Conservation (phyloP, 2,888 invertebrate species). For the Altica lythri region DNA sequence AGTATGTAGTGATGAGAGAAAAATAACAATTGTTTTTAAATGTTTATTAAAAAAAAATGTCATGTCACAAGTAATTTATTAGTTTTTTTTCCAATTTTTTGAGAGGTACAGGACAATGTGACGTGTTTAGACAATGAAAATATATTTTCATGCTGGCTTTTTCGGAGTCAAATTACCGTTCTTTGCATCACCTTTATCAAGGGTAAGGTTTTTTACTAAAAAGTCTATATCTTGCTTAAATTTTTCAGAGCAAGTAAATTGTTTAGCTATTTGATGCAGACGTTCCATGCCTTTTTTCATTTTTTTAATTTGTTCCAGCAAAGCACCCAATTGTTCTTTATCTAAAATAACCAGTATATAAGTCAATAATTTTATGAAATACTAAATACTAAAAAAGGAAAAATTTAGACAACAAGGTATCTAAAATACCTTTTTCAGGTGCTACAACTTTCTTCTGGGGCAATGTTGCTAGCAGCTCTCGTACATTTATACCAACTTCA, state of each 20-base stretch:
- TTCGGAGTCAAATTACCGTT: conserved; percentile 29
- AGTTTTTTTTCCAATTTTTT: too few species aligned
- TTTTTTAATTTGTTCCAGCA: conserved; percentile 44
- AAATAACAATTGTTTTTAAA: too few species aligned
- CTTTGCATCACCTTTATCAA: conserved; percentile 28
- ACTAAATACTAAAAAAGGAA: neutral
- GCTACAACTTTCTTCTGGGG: conserved; percentile 33
- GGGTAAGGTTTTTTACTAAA: conserved; percentile 38
- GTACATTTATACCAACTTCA: conserved; percentile 28
- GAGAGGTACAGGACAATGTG: too few species aligned
- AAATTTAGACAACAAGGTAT: neutral
- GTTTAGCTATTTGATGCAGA: conserved; percentile 44
- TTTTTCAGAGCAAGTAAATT: conserved; percentile 42
- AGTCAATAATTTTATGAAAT: neutral
- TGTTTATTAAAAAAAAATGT: too few species aligned
- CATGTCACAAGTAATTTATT: too few species aligned
- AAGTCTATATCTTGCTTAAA: conserved; percentile 44
- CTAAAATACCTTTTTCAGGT: conserved; percentile 33
- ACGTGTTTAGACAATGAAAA: too few species aligned
- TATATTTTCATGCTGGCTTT: too few species aligned
- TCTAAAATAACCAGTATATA: conserved; percentile 36
- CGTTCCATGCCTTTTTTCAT: conserved; percentile 46
- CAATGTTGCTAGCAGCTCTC: conserved; percentile 34
- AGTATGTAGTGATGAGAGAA: too few species aligned
- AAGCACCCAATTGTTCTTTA: conserved; percentile 36